Evolutionary conservation across 2,888 invertebrate species (phyloP), one percentile per base, ranked within the genome.

Genomic region (Eupithecia subfuscata): DNA sequence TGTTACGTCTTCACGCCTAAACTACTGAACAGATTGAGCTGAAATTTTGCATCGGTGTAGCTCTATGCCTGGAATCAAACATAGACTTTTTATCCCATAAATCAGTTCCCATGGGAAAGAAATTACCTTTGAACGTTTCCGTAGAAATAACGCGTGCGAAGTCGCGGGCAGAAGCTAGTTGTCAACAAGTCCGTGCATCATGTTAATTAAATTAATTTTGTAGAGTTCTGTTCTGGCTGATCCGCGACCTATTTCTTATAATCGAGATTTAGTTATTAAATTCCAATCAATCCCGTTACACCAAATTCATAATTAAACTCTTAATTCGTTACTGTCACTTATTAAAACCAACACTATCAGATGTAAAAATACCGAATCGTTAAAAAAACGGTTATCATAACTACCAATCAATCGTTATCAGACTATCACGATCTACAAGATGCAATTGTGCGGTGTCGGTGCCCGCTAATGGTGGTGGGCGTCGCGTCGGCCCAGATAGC

Each of bases 391-490:
- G 48, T 70, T 77, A 75, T 77, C 77, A 56, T 67, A 34, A 48
- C 69, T 48, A 52, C 64, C 67, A 73, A 77, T 75, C 73, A 75
- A 75, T 77, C 67, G 30, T 72, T 74, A 75, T 77, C 75, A 52
- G 70, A 16, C 67, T 65, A 73, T 73, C 69, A 71, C 60, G 70
- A 79, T 77, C 74, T 75, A 72, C 68, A 79, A 80, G 79, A 72
- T 78, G 78, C 75, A 78, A 76, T 63, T 75, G 84, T 86, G 83
- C 86, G 83, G 82, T 80, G 82, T 84, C 84, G 84, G 82, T 81
- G 84, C 81, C 82, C 84, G 81, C 78, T 90, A 91, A 89, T 90
- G 87, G 88, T 87, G 83, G 92, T 92, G 91, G 92, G 92, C 90
- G 92, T 79, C 90, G 45, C 52, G 92, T 78, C 85, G 88, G 84